Evolutionary conservation across 2,888 invertebrate species (phyloP).

Genomic region (Drosophila prostipennis): DNA sequence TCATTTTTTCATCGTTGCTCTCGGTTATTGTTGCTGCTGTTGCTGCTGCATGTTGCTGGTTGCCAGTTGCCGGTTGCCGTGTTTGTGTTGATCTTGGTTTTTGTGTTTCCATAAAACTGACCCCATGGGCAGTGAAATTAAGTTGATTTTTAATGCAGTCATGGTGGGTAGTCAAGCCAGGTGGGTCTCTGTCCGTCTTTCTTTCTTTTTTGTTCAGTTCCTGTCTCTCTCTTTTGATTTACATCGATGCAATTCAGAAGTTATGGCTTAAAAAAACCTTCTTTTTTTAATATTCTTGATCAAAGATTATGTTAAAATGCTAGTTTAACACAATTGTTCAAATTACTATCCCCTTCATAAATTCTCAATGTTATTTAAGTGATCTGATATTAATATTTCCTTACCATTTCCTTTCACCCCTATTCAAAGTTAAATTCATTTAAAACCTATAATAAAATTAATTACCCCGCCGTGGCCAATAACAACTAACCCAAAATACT

Average conservation of each 20-base stretch:
- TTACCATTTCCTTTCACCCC: not conserved
- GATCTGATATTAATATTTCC: no score
- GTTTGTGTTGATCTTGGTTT: slow-evolving; percentile 43
- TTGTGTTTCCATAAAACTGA: slow-evolving; percentile 76
- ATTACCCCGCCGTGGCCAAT: slow-evolving; percentile 5
- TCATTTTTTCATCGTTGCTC: slow-evolving; percentile 59
- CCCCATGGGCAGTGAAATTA: slow-evolving; percentile 81
- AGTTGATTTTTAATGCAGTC: slow-evolving; percentile 80
- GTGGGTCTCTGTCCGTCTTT: slow-evolving; percentile 38
- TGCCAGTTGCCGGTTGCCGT: slow-evolving; percentile 33
- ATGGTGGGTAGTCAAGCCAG: slow-evolving; percentile 67
- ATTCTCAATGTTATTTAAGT: no score
- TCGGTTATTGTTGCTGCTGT: slow-evolving; percentile 26
- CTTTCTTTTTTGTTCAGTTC: not conserved
- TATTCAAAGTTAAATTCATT: slow-evolving; percentile 4
- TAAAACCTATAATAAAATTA: slow-evolving; percentile 9
- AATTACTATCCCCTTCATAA: no score
- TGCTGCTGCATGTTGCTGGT: slow-evolving; percentile 36
- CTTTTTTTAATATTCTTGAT: no score
- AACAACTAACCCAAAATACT: slow-evolving; percentile 38
- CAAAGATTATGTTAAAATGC: no score
- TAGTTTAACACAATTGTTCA: no score
- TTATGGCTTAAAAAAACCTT: not conserved
- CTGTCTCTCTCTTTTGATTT: slow-evolving; percentile 24
- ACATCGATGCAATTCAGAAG: slow-evolving; percentile 13